phyloP scores from a whole-genome alignment of 2,888 invertebrate species.

The Acheta domesticus region DNA sequence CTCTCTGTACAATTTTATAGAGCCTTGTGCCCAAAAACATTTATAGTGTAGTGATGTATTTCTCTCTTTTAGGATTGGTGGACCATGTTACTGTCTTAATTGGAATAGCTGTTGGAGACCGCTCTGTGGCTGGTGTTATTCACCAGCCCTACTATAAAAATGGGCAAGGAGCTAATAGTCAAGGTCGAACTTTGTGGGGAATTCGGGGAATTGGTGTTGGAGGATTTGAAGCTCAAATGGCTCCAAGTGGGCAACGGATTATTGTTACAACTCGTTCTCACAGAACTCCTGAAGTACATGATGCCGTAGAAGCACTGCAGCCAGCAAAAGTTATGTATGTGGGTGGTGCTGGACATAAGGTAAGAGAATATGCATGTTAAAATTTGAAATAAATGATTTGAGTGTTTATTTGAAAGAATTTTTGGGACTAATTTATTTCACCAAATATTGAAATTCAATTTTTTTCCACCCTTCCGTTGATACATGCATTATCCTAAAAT shows the following conservation, averaged over 20 bases:
- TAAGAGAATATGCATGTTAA: conserved; percentile 45
- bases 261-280: conserved; percentile 94
- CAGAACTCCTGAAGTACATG: conserved; percentile 74
- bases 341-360: conserved; percentile 95
- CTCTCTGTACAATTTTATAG: neutral
- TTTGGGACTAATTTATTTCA: too few relatives aligned
- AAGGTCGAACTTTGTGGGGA: conserved; percentile 95
- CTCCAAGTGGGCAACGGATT: conserved; percentile 62
- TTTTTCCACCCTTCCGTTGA: too few relatives aligned
- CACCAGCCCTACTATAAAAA: conserved; percentile 92
- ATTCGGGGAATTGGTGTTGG: conserved; percentile 74
- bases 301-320: conserved; percentile 76
- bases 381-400: neutral
- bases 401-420: neutral
- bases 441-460: too few relatives aligned
- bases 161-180: conserved; percentile 50
- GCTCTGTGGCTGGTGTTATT: conserved; percentile 91
- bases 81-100: conserved; percentile 98
- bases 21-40: neutral
- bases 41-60: neutral
- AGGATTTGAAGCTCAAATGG: conserved; percentile 58
- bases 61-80: conserved; percentile 63
- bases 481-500: too few relatives aligned
- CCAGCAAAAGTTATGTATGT: conserved; percentile 81
- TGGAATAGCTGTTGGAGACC: conserved; percentile 85